Evolutionary conservation across 2,888 invertebrate genomes (phyloP).

Genomic region (Xestia sexstrigata): DNA sequence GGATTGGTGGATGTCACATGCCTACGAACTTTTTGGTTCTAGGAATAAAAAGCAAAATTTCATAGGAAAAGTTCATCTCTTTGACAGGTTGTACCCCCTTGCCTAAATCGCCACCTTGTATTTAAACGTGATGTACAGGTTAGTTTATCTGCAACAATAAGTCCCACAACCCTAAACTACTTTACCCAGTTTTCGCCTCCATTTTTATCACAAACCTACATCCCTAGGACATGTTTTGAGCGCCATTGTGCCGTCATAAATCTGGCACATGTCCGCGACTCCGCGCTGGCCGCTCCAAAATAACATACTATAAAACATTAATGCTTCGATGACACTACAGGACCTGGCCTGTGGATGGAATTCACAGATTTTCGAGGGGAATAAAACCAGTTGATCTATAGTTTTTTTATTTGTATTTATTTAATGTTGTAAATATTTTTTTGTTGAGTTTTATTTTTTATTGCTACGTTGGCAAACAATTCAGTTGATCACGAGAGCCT

Average conservation of each 20-base stretch:
- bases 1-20: too few species aligned
- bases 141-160: not conserved
- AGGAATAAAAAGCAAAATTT: too few species aligned
- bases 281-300: slow-evolving; percentile 36
- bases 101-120: not conserved
- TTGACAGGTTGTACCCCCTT: not conserved
- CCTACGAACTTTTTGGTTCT: too few species aligned
- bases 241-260: slow-evolving; percentile 60
- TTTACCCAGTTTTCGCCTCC: not conserved
- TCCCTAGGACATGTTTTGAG: slow-evolving; percentile 45
- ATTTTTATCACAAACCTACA: slow-evolving; percentile 22
- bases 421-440: too few species aligned
- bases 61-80: too few species aligned
- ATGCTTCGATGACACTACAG: slow-evolving; percentile 55
- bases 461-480: too few species aligned
- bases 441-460: too few species aligned
- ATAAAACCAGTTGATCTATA: slow-evolving; percentile 7
- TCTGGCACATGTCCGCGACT: slow-evolving; percentile 52
- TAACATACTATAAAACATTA: slow-evolving; percentile 64
- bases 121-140: not conserved
- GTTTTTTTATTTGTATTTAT: slow-evolving; percentile 1
- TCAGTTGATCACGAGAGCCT: not conserved
- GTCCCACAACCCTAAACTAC: not conserved
- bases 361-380: slow-evolving; percentile 37
- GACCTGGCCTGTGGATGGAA: slow-evolving; percentile 26